Conservation (phyloP, 2,888 invertebrate genomes). For the Spilosoma lubricipeda region DNA sequence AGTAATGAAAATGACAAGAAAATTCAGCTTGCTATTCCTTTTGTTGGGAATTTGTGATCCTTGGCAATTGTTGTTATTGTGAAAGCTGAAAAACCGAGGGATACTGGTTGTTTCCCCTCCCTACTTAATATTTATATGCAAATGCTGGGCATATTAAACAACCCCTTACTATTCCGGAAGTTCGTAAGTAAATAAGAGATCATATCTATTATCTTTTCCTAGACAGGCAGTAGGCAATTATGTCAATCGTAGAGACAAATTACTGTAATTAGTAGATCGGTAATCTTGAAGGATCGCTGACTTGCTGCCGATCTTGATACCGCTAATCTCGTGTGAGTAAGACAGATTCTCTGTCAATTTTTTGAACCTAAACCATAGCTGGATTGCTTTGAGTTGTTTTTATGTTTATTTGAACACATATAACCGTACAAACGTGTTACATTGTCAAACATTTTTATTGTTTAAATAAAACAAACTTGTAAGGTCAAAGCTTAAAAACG, state of each 20-base stretch:
- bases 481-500: neutral
- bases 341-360: constrained; percentile 5
- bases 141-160: neutral
- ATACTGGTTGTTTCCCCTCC: neutral
- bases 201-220: constrained; percentile 8
- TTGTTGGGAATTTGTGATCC: neutral
- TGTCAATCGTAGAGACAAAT: constrained; percentile 16
- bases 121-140: neutral
- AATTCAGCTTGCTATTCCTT: neutral
- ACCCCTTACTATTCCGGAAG: neutral
- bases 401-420: no score
- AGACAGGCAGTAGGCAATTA: constrained; percentile 4
- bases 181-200: neutral
- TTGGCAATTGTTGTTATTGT: neutral
- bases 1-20: neutral
- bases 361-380: neutral
- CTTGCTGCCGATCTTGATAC: constrained; percentile 19
- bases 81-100: neutral
- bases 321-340: constrained; percentile 12
- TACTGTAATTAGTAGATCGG: constrained; percentile 19
- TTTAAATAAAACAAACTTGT: neutral
- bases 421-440: no score
- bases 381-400: neutral
- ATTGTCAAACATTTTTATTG: neutral
- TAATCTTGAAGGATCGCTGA: constrained; percentile 24